Base-by-base conservation (phyloP, 2,113 vertebrate species). In the Mustelus asterias region DNA sequence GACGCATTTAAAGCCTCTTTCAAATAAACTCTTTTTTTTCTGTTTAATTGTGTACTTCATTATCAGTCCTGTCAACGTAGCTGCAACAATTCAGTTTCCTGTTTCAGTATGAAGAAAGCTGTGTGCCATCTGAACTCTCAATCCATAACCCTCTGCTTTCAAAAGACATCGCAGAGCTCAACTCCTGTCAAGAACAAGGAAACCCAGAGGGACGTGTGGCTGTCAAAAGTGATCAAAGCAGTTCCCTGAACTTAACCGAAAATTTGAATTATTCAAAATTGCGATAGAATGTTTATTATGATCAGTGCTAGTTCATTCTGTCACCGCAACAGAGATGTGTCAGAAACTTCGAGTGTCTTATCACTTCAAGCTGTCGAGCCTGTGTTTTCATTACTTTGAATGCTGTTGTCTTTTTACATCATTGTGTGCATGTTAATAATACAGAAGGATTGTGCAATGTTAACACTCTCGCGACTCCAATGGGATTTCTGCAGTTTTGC, bases 1-100 rank as follows among this genome's bases (percentile, higher is more conserved):
- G 69, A 72, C 94, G 69, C 69, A 95, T 95, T 95, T 72, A 95
- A 95, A 95, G 70, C 89, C 89, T 95, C 94, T 95, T 95, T 95
- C 94, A 95, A 95, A 95, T 95, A 95, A 94, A 94, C 65, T 44
- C 48, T 54, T 22, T 95, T 72, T 94, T 95, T 95, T 95, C 94
- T 70, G 67, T 95, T 72, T 48, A 95, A 95, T 72, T 16, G 67
- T 95, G 94, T 95, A 95, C 94, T 95, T 95, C 94, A 95, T 95
- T 95, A 72, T 72, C 94, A 72, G 22, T 72, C 94, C 41, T 54
- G 69, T 95, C 69, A 72, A 48, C 54, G 22, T 95, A 95, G 65
- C 94, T 70, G 94, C 94, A 95, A 95, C 69, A 72, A 44, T 33
- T 76, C 54, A 67, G 48, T 67, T 95, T 95, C 24, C 69, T 95